Base-by-base conservation (phyloP, 2,888 invertebrate species). In the Eupithecia dodoneata region DNA sequence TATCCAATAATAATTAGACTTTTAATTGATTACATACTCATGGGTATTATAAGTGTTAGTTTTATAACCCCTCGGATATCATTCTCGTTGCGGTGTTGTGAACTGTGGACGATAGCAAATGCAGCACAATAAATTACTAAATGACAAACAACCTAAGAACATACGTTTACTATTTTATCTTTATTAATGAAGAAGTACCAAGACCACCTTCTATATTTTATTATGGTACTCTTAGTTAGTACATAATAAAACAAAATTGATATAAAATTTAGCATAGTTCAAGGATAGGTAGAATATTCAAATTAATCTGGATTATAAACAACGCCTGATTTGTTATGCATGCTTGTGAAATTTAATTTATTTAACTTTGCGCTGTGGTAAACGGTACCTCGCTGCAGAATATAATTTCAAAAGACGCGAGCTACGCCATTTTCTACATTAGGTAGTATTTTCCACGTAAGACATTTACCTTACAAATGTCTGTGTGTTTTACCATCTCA, bases 401-500 rank as follows among this genome's bases (percentile, higher is more conserved):
- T 63, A 63, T 30, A 63, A 63, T 63, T 63, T 66, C 42, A 42
- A 15, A 66, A 42, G 66, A 42, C 66, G 42, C 13, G 66, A 66
- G 42, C 13, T 66, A 15, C 4, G 15, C 77, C 44, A 74, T 45
- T 72, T 77, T 72, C 75, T 75, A 47, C n/a, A 2, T 65, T 30
- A 73, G 47, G 63, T 0, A 63, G 18, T 44, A 69, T 70, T 70
- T 18, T 47, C 18, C 30, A 69, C 47, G 70, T 70, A 30, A 47
- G 47, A 73, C 76, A 71, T 78, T 82, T 81, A 78, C 80, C 82
- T 81, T 80, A 83, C 80, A 83, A 81, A 81, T 80, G 80, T 81
- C 79, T 80, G 81, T 77, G 81, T 81, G 87, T 90, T 89, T 88
- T 88, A 87, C 87, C 88, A 89, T 90, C 89, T 90, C 91, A 90